These are phyloP conservation scores for Caenorhabditis sp. DNA, from an alignment of 2,888 invertebrate genomes.

Conservation along the genomic window DNA sequence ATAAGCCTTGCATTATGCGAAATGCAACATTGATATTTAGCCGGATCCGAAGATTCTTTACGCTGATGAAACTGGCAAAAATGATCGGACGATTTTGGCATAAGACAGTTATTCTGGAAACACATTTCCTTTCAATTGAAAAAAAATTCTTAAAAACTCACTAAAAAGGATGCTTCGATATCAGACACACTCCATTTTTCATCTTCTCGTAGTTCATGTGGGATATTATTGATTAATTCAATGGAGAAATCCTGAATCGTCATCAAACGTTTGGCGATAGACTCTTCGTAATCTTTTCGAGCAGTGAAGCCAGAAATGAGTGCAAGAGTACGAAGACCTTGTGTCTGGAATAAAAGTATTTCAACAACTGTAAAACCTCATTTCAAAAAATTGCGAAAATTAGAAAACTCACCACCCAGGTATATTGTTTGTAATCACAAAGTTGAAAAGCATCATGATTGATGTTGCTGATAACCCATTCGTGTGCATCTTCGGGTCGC, in stretches of 20 bases:
- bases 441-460: neutral
- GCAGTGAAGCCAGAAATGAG: slow-evolving; percentile 5
- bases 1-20: neutral
- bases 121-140: neutral
- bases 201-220: neutral
- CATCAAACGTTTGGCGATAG: neutral
- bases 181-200: neutral
- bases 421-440: slow-evolving; percentile 6
- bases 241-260: slow-evolving; percentile 16
- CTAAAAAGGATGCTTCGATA: neutral
- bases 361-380: too few relatives aligned
- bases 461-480: neutral
- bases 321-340: slow-evolving; percentile 10
- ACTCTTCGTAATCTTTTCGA: neutral
- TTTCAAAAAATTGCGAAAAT: too few relatives aligned
- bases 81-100: neutral
- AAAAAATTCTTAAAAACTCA: neutral
- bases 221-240: neutral
- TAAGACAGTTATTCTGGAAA: neutral
- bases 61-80: neutral
- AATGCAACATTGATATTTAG: neutral
- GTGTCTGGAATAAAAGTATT: slow-evolving; percentile 5
- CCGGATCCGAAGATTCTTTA: neutral
- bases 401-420: slow-evolving; percentile 8
- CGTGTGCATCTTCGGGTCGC: neutral